Percentiles rank a stretch among this genome's conserved stretches.
These are phyloP conservation scores for Myxocyprinus asiaticus DNA, from an alignment of 2,113 vertebrate species.

Conservation along the genomic window DNA sequence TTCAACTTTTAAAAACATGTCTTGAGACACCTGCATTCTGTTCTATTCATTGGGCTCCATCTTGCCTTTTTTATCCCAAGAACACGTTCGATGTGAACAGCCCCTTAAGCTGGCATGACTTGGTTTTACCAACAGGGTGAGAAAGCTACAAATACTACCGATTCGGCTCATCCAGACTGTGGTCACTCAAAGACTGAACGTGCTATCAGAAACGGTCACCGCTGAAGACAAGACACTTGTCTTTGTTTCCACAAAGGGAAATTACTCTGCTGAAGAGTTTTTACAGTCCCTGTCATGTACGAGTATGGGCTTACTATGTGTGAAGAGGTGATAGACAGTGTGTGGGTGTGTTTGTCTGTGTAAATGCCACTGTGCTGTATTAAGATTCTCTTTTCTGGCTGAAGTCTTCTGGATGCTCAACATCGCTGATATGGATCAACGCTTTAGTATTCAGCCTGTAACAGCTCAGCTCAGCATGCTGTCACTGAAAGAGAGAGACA, in stretches of 20 bases:
- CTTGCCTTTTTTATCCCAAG: no score
- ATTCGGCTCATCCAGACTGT: neutral
- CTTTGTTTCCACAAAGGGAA: slow-evolving; percentile 7
- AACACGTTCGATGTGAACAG: no score
- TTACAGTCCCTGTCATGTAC: neutral
- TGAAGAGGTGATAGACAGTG: slow-evolving; percentile 8
- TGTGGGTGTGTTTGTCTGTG: slow-evolving; percentile 5
- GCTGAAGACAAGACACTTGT: no score
- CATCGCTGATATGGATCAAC: slow-evolving; percentile 39
- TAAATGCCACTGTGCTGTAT: slow-evolving; percentile 13
- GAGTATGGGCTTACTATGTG: neutral
- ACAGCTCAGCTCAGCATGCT: slow-evolving; percentile 27
- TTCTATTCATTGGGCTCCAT: no score
- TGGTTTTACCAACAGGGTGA: neutral
- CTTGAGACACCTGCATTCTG: no score
- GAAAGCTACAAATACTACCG: neutral
- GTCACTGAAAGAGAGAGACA: neutral
- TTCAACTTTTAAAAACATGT: no score
- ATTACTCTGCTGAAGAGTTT: neutral
- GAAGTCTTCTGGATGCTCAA: slow-evolving; percentile 27
- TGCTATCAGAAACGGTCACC: neutral
- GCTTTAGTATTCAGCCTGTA: slow-evolving; percentile 46
- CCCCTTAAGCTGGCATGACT: neutral
- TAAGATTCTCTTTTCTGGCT: slow-evolving; percentile 29
- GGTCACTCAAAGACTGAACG: neutral